Evolutionary conservation across 2,888 invertebrate genomes (phyloP).

Genomic region (Blastobasis adustella): DNA sequence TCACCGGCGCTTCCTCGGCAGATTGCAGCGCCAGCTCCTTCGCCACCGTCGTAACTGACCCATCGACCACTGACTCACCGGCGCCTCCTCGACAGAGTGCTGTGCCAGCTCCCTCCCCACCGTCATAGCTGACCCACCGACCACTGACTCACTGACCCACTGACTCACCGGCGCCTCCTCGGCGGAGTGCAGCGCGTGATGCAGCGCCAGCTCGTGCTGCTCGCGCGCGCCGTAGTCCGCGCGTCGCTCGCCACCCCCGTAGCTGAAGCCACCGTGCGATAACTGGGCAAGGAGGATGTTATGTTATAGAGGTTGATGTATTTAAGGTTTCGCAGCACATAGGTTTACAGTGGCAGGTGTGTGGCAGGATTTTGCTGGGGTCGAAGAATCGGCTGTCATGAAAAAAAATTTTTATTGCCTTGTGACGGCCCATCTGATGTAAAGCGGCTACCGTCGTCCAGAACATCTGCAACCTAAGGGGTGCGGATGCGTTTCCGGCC

Average conservation of each 20-base stretch:
- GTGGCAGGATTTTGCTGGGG: no score
- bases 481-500: no score
- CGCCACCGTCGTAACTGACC: neutral
- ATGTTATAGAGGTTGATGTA: no score
- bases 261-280: conserved; percentile 78
- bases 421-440: no score
- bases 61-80: conserved; percentile 62
- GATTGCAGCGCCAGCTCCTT: neutral
- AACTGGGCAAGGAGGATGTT: conserved; percentile 39
- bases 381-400: no score
- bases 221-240: conserved; percentile 77
- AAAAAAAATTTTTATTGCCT: no score
- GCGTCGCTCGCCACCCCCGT: conserved; percentile 75
- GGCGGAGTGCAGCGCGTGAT: conserved; percentile 87
- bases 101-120: neutral
- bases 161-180: conserved; percentile 48
- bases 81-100: conserved; percentile 5
- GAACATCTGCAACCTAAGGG: no score
- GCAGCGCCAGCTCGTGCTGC: conserved; percentile 84
- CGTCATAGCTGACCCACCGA: conserved; percentile 12
- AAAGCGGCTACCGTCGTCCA: no score
- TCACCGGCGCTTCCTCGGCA: neutral
- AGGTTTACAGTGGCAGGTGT: no score
- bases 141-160: conserved; percentile 60
- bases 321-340: no score